These are phyloP conservation scores for Pseudomyrmex sp. DNA, from an alignment of 1,140 invertebrate species.

Conservation along the genomic window DNA sequence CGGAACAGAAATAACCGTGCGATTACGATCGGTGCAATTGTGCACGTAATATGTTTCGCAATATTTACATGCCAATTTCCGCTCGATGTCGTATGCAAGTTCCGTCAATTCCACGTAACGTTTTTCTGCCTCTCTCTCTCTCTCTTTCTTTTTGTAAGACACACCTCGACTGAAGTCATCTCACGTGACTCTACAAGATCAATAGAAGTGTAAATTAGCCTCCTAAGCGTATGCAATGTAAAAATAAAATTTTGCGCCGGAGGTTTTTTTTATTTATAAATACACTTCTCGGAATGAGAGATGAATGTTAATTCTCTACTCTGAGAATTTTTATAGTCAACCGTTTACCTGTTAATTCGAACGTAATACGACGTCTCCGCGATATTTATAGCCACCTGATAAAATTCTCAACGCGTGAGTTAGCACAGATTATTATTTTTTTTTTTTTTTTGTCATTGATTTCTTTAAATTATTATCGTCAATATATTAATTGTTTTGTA, in stretches of 20 bases:
- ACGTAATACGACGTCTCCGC: background rate
- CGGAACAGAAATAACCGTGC: background rate
- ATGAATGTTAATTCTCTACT: background rate
- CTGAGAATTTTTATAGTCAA: constrained; percentile 10
- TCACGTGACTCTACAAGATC: constrained; percentile 30
- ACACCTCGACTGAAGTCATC: background rate
- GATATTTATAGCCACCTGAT: constrained; percentile 31
- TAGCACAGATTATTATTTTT: background rate
- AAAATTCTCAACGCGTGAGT: constrained; percentile 2
- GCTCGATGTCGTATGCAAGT: constrained; percentile 14
- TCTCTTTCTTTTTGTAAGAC: background rate
- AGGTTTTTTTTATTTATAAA: constrained; percentile 33
- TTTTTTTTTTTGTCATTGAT: background rate
- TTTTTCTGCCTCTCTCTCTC: no score
- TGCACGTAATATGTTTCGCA: constrained; percentile 12
- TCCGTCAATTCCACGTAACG: background rate
- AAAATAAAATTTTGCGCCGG: background rate
- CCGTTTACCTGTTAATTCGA: constrained; percentile 23
- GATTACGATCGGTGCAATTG: background rate
- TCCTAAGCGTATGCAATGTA: background rate
- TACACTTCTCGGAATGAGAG: background rate
- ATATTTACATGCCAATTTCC: constrained; percentile 47
- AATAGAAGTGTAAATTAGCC: constrained; percentile 45
- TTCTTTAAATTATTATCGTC: background rate
- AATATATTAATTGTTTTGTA: background rate